Percentiles rank a stretch among this genome's conserved stretches.
phyloP scores from a whole-genome alignment of 23 tunicate species.

The Styela plicata region DNA sequence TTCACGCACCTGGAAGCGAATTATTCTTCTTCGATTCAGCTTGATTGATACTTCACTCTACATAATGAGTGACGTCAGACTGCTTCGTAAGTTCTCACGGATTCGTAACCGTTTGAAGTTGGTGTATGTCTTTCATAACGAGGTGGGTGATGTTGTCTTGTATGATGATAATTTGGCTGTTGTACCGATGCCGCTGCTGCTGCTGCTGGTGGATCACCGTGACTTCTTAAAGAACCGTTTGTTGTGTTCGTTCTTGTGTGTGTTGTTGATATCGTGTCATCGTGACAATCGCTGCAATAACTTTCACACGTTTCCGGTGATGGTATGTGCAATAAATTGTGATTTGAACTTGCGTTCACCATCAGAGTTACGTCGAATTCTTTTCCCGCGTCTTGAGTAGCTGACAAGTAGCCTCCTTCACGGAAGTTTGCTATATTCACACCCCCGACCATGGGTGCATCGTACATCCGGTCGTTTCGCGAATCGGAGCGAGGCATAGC shows the following conservation, averaged over 20 bases:
- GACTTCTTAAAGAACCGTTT: constrained; percentile 22
- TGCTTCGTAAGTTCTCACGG: neutral
- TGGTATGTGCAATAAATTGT: constrained; percentile 12
- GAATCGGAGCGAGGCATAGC: constrained; percentile 15
- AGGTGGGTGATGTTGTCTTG: constrained; percentile 12
- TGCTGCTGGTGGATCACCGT: neutral
- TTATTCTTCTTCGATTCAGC: neutral
- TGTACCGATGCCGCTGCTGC: neutral
- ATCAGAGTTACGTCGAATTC: constrained; percentile 76
- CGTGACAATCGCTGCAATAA: constrained; percentile 27
- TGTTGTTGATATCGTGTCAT: constrained; percentile 28
- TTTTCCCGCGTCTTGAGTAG: constrained; percentile 66
- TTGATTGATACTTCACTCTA: neutral
- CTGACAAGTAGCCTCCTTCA: neutral
- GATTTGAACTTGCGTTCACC: constrained; percentile 17
- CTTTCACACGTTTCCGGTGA: constrained; percentile 34
- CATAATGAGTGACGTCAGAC: neutral
- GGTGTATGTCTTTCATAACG: constrained; percentile 13
- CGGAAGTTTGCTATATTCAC: constrained; percentile 16
- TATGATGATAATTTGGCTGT: neutral
- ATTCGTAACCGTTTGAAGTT: constrained; percentile 19
- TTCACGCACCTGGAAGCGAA: neutral
- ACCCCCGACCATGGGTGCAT: constrained; percentile 4
- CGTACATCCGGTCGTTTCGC: constrained; percentile 12
- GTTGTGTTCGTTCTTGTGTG: constrained; percentile 26